Base-by-base conservation (phyloP, 1,140 invertebrate genomes). In the Drosophila santomea region DNA sequence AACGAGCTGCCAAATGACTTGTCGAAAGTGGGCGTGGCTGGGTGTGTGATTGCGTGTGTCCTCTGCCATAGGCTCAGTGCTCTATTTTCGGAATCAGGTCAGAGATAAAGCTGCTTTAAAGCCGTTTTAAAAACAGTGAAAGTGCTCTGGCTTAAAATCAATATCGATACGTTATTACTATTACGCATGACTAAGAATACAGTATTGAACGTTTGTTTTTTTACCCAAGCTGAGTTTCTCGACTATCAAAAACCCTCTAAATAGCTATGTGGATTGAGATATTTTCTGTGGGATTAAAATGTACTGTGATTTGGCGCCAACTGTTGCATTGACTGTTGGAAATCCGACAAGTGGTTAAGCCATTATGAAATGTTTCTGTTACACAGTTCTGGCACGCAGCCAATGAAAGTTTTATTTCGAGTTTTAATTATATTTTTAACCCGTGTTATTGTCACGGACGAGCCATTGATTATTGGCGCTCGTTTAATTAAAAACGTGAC, bases 401-500 rank as follows among this genome's bases (percentile, higher is more conserved):
- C 73, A 55, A 62, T 80, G 81, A 74, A 85, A 81, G 63, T 78
- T 81, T 86, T 85, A 43, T 81, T 85, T 86, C 58, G 76, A 61
- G 52, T 28, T 58, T 32, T 63, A 77, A 88, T 88, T 79, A 83
- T 79, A 76, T 76, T 76, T 79, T 79, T 63, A 28, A 48, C 41
- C 60, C n/a, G 41, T 78, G 36, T 48, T 74, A 47, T 50, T 69
- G 57, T 58, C 58, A 62, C 47, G n/a, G 47, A 7, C 25, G 11
- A 3, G 54, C 28, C 76, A 84, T 84, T 84, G 80, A 84, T 78
- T 77, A 83, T 83, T 82, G 61, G 45, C 39, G 57, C 11, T 51
- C 56, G 76, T 89, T 88, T 88, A 88, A 88, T 88, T 88, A 88
- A 88, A 88, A 88, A 88, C 83, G 83, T 88, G 83, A 88, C 83